Evolutionary conservation across 1,140 invertebrate genomes (phyloP).

Genomic region (Liolophura sinensis): DNA sequence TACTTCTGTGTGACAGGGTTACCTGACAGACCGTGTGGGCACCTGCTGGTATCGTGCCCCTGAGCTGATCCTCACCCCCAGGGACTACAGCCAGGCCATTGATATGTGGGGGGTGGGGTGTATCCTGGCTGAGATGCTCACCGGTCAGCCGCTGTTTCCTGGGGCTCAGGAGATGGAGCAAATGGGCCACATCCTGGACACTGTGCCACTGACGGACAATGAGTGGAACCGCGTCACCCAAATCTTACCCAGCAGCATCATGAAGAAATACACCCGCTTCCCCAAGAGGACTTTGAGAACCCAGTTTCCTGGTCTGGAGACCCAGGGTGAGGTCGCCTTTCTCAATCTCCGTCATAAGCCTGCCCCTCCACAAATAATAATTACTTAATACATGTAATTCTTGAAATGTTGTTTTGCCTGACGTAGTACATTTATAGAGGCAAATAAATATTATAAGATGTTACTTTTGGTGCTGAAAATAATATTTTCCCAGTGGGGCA

Average conservation of each 20-base stretch:
- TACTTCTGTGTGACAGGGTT: constrained; percentile 65
- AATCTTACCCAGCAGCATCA: constrained; percentile 25
- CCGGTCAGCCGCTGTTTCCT: constrained; percentile 88
- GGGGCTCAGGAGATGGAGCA: constrained; percentile 62
- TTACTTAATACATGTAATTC: constrained; percentile 1
- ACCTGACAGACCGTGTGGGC: constrained; percentile 97
- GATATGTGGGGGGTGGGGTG: constrained; percentile 89
- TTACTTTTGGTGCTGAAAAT: no score
- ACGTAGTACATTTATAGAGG: no score
- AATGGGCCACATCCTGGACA: constrained; percentile 29
- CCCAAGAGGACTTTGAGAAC: constrained; percentile 12
- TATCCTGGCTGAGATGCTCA: constrained; percentile 95
- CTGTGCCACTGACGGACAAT: constrained; percentile 25
- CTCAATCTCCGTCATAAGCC: no score
- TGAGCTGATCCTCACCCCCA: constrained; percentile 97
- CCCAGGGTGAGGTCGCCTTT: constrained; percentile 15
- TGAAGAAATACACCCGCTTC: constrained; percentile 11
- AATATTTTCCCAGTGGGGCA: no score
- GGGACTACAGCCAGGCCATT: constrained; percentile 96
- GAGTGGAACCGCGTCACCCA: constrained; percentile 36
- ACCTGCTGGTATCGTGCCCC: constrained; percentile 97
- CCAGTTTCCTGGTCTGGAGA: constrained; percentile 11
- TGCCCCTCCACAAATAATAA: no score
- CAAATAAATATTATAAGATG: no score
- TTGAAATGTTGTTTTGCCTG: background rate